Conservation (phyloP, 2,797 vertebrate species). For the Fistularia commersonii region DNA sequence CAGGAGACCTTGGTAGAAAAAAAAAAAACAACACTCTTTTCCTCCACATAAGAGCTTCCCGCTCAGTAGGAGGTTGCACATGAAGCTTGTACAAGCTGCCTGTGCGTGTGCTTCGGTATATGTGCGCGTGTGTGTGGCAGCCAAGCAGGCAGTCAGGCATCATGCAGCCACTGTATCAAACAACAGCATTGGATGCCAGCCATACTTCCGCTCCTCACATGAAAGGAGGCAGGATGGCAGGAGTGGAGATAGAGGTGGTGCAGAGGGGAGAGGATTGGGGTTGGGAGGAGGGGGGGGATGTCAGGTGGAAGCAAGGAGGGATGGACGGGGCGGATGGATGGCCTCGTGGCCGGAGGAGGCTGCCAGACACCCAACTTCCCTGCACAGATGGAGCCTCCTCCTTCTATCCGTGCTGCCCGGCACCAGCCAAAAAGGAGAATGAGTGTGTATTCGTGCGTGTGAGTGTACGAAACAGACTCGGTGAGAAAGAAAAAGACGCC, state of each 20-base stretch:
- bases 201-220: slow-evolving; percentile 57
- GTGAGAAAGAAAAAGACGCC: not conserved
- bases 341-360: slow-evolving; percentile 47
- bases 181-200: slow-evolving; percentile 49
- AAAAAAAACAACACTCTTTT: slow-evolving; percentile 10
- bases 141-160: slow-evolving; percentile 53
- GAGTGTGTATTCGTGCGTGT: slow-evolving; percentile 8
- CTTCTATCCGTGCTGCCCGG: slow-evolving; percentile 28
- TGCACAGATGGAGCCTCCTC: slow-evolving; percentile 79
- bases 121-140: slow-evolving; percentile 15
- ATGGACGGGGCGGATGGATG: slow-evolving; percentile 41
- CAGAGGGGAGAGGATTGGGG: slow-evolving; percentile 1
- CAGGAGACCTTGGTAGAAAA: slow-evolving; percentile 8
- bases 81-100: slow-evolving; percentile 31
- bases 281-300: not conserved
- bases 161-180: slow-evolving; percentile 59
- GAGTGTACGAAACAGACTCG: slow-evolving; percentile 5
- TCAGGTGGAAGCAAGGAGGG: slow-evolving; percentile 10
- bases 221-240: slow-evolving; percentile 30
- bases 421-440: slow-evolving; percentile 32
- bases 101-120: not conserved
- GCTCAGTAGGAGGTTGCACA: slow-evolving; percentile 25
- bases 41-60: slow-evolving; percentile 22
- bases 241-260: slow-evolving; percentile 25
- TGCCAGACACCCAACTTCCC: slow-evolving; percentile 74